Base-by-base conservation (phyloP, 1,140 invertebrate genomes). In the Drosophila pruinosa region DNA sequence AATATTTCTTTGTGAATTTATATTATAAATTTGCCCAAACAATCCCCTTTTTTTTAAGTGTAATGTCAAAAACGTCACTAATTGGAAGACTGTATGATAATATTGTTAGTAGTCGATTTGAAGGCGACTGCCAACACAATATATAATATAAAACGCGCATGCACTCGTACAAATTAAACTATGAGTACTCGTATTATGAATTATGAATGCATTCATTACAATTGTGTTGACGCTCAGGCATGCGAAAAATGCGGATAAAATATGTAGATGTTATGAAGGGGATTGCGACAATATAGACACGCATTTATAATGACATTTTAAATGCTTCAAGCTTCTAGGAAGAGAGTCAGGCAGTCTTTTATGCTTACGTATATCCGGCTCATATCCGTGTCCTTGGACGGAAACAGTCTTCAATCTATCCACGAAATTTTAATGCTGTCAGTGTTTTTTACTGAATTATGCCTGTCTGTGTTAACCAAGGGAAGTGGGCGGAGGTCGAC, bases 291-390 rank as follows among this genome's bases (percentile, higher is more conserved):
- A 64, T 74, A 64, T 64, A 64, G 47, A 65, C 70, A 47, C 65
- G 81, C 81, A 82, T 86, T 75, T 75, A 72, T 78, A 88, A 86
- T 88, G 78, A 65, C 82, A 82, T 82, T 86, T 88, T 82, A 86
- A 86, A 82, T 82, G 78, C 58, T 59, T 36, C 17, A 17, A 12
- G 10, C 26, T 34, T 17, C 15, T 19, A 21, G 47, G 6, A 15
- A 63, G 12, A 7, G 12, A n/a, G n/a, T n/a, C n/a, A n/a, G n/a
- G n/a, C n/a, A n/a, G 22, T n/a, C 19, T 14, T 10, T 47, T 17
- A 17, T 10, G n/a, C 43, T 12, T 15, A 2, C 21, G 15, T 6
- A 4, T 26, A 22, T 22, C 19, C 15, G 4, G 15, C 7, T n/a
- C 12, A 8, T 34, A 38, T 52, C 22, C 48, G 61, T 75, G 81